Evolutionary conservation across 2,888 invertebrate species (phyloP).

Genomic region (Andrena dorsata): DNA sequence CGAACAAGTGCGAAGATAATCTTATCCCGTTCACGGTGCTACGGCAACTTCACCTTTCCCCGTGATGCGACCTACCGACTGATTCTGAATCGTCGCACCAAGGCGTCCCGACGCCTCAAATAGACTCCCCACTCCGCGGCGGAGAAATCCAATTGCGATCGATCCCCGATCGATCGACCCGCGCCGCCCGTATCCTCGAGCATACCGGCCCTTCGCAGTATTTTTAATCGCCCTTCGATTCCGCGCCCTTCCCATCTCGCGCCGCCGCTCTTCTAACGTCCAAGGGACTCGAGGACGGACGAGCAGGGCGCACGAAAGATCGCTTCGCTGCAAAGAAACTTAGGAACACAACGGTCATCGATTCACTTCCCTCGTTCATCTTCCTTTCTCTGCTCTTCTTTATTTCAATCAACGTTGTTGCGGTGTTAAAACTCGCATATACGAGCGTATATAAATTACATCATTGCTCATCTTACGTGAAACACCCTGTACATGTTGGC

Average conservation of each 20-base stretch:
- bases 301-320: neutral
- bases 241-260: too few relatives aligned
- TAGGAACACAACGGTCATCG: neutral
- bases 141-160: slow-evolving; percentile 75
- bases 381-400: slow-evolving; percentile 3
- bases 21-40: slow-evolving; percentile 48
- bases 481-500: slow-evolving; percentile 9
- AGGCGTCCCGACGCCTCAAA: slow-evolving; percentile 80
- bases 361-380: neutral
- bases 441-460: slow-evolving; percentile 39
- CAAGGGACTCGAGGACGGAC: neutral
- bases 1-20: slow-evolving; percentile 28
- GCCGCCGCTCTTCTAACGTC: neutral
- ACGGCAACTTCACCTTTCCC: slow-evolving; percentile 74
- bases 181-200: neutral
- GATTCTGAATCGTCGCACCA: slow-evolving; percentile 76
- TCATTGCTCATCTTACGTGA: neutral
- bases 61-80: slow-evolving; percentile 78
- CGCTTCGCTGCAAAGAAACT: neutral
- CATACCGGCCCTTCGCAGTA: slow-evolving; percentile 16
- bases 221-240: slow-evolving; percentile 25
- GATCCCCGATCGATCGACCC: slow-evolving; percentile 76
- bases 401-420: slow-evolving; percentile 39
- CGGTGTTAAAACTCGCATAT: slow-evolving; percentile 41
- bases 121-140: slow-evolving; percentile 81